These are phyloP conservation scores for Unio delphinus DNA, from an alignment of 2,888 invertebrate genomes.

Conservation along the genomic window DNA sequence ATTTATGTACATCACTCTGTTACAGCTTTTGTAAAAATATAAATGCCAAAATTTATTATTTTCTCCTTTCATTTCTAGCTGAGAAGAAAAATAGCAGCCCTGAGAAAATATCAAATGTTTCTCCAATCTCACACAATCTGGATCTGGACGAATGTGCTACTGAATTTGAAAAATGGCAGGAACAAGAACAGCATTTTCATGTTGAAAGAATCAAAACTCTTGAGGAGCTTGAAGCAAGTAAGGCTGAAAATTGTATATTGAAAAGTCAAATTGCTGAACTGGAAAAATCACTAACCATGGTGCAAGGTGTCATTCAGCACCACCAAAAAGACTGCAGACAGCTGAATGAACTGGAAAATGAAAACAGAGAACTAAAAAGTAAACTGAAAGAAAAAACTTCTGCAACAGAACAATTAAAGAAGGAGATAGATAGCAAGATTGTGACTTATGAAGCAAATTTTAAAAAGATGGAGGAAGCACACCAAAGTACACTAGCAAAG, in stretches of 20 bases:
- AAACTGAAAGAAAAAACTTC: slow-evolving; percentile 20
- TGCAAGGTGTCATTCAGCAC: slow-evolving; percentile 15
- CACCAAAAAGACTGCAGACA: slow-evolving; percentile 23
- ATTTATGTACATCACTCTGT: too few relatives aligned
- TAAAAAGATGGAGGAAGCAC: slow-evolving; percentile 3
- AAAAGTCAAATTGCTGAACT: slow-evolving; percentile 3
- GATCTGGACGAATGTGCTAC: slow-evolving; percentile 12
- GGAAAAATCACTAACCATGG: slow-evolving; percentile 10
- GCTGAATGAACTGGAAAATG: slow-evolving; percentile 23
- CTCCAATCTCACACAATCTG: neutral
- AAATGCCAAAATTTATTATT: too few relatives aligned
- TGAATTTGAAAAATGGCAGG: slow-evolving; percentile 18
- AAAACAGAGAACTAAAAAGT: slow-evolving; percentile 24
- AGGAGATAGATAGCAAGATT: slow-evolving; percentile 2
- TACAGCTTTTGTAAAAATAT: too few relatives aligned
- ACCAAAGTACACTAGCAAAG: slow-evolving; percentile 9
- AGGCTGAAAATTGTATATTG: too few relatives aligned
- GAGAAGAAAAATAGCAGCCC: too few relatives aligned
- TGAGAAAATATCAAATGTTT: too few relatives aligned
- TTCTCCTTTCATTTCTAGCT: too few relatives aligned
- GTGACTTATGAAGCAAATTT: slow-evolving; percentile 9
- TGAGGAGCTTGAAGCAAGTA: too few relatives aligned
- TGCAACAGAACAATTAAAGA: slow-evolving; percentile 9
- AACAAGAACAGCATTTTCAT: too few relatives aligned
- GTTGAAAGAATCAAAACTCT: too few relatives aligned